Conservation (phyloP, 2,797 vertebrate genomes). For the Macropodus opercularis region DNA sequence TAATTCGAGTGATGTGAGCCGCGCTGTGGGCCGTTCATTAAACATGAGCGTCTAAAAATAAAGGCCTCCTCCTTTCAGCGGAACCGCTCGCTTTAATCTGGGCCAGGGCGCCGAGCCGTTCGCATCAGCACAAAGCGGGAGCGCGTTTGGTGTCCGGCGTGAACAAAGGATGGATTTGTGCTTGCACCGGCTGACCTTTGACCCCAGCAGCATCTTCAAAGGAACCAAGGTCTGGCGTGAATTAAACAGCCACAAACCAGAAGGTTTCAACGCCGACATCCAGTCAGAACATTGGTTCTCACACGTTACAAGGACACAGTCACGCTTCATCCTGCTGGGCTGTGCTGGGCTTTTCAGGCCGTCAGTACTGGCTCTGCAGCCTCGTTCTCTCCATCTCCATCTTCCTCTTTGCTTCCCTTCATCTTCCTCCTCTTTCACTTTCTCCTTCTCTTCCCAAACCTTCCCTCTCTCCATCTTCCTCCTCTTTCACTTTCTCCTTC, state of each 20-base stretch:
- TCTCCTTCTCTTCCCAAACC: too few relatives aligned
- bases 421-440: not conserved
- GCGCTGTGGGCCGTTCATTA: constrained; percentile 80
- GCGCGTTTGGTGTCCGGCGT: constrained; percentile 9
- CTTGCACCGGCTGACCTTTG: constrained; percentile 27
- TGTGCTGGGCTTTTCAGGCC: too few relatives aligned
- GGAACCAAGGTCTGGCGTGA: not conserved
- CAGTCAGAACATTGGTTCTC: too few relatives aligned
- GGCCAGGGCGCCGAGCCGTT: constrained; percentile 56
- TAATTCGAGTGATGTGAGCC: constrained; percentile 28
- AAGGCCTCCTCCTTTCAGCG: constrained; percentile 63
- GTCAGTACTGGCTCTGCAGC: too few relatives aligned
- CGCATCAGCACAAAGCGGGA: constrained; percentile 46
- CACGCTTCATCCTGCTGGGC: too few relatives aligned
- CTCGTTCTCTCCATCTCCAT: too few relatives aligned
- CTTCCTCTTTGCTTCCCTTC: too few relatives aligned
- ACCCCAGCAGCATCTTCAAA: constrained; percentile 7
- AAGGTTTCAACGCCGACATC: too few relatives aligned
- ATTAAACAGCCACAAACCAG: too few relatives aligned
- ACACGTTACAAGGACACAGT: too few relatives aligned
- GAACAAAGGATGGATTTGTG: constrained; percentile 15
- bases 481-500: not conserved
- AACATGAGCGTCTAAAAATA: constrained; percentile 82
- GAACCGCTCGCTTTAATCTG: constrained; percentile 71
- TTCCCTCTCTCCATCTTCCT: too few relatives aligned